Percentiles rank a stretch among this genome's conserved stretches.
Conservation (phyloP, 2,888 invertebrate species). For the Harpagoxenus sublaevis region DNA sequence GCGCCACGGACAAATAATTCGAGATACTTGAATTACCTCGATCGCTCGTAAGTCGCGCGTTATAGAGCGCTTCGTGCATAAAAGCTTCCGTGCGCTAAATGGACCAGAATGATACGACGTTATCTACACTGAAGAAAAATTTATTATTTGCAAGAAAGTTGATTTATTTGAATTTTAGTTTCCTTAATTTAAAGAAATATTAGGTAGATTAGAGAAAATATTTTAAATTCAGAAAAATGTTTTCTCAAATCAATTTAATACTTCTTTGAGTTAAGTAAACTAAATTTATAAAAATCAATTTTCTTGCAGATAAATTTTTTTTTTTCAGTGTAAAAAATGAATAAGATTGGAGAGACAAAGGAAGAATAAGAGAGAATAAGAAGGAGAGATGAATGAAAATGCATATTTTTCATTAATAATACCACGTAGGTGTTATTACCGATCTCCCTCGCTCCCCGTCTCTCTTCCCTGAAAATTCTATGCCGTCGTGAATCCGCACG, state of each 20-base stretch:
- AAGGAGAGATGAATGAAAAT: background rate
- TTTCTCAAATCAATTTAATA: too few relatives aligned
- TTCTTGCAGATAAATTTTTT: too few relatives aligned
- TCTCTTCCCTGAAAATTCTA: background rate
- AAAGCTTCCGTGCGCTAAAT: background rate
- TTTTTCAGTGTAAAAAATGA: background rate
- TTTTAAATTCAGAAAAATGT: too few relatives aligned
- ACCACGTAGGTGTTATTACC: background rate
- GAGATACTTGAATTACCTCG: background rate
- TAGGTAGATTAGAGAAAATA: too few relatives aligned
- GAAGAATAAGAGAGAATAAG: background rate
- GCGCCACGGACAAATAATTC: conserved; percentile 24
- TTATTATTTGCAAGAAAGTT: too few relatives aligned
- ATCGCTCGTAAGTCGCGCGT: background rate
- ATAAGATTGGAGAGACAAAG: background rate
- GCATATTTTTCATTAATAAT: background rate
- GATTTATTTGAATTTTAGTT: too few relatives aligned
- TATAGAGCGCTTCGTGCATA: background rate
- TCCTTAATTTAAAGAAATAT: too few relatives aligned
- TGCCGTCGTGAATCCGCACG: background rate
- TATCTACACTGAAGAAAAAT: background rate
- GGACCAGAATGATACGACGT: background rate
- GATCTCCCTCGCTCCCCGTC: background rate
- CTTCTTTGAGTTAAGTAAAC: too few relatives aligned
- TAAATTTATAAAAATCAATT: too few relatives aligned